A percentile compares a stretch with the other conserved stretches of the same genome.
These are phyloP conservation scores for Brotogeris chrysoptera DNA, from an alignment of 2,797 vertebrate genomes.

Conservation along the genomic window DNA sequence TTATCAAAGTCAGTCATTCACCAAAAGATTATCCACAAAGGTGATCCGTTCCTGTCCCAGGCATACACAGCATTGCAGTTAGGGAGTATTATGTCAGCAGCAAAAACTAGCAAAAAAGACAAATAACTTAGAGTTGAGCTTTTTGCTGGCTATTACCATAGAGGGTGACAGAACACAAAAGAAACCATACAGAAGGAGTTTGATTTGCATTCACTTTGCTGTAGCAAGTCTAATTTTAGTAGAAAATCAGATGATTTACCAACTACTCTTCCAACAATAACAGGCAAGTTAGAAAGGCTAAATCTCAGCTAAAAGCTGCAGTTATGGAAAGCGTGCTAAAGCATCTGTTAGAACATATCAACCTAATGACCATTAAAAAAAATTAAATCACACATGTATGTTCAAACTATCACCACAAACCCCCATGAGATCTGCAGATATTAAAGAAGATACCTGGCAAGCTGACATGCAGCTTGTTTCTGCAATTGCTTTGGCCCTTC, in stretches of 20 bases:
- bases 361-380: neutral
- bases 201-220: neutral
- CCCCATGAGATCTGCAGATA: neutral
- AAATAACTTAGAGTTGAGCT: neutral
- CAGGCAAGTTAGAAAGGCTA: neutral
- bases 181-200: neutral
- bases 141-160: neutral
- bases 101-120: neutral
- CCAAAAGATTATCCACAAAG: neutral
- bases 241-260: neutral
- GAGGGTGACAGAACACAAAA: neutral
- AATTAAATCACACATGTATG: accelerated
- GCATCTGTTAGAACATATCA: neutral
- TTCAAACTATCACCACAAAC: neutral
- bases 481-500: neutral
- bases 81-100: neutral
- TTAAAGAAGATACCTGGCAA: neutral
- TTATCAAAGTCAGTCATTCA: neutral
- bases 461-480: neutral
- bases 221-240: constrained; percentile 2
- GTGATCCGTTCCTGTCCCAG: neutral
- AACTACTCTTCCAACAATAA: neutral
- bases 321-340: neutral
- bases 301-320: neutral
- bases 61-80: neutral